These are phyloP conservation scores for Sebastes jordani DNA, from an alignment of 2,797 vertebrate species.

Conservation along the genomic window DNA sequence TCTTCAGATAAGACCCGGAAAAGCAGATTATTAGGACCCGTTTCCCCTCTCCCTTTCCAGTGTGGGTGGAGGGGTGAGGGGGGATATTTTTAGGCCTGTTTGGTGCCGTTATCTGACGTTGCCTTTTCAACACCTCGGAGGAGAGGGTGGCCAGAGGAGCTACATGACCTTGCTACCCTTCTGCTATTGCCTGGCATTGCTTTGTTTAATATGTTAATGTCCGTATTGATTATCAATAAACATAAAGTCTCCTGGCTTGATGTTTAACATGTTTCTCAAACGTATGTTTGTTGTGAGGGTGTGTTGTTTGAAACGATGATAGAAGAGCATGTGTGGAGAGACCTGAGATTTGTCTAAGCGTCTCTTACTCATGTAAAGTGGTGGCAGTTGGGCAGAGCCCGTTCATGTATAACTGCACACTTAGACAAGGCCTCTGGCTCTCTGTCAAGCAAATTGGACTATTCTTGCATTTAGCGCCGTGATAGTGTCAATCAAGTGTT, in stretches of 20 bases:
- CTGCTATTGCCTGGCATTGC: constrained; percentile 42
- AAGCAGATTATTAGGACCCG: constrained; percentile 87
- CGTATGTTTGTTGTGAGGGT: constrained; percentile 16
- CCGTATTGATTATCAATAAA: constrained; percentile 48
- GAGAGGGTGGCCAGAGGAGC: constrained; percentile 74
- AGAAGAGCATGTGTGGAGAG: constrained; percentile 61
- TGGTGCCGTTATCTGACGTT: constrained; percentile 82
- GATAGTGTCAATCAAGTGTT: constrained; percentile 69
- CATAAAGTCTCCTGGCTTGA: background rate
- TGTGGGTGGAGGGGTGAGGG: constrained; percentile 67
- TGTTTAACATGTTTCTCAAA: background rate
- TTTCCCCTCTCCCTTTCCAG: constrained; percentile 73
- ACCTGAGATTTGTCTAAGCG: constrained; percentile 75
- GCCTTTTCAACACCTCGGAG: constrained; percentile 85
- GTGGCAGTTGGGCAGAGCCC: constrained; percentile 62
- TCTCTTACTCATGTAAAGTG: constrained; percentile 81
- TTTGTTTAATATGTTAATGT: constrained; percentile 24
- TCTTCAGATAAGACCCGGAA: constrained; percentile 90
- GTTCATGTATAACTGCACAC: constrained; percentile 57
- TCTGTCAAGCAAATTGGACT: constrained; percentile 80
- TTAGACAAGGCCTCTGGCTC: constrained; percentile 62
- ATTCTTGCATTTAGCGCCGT: constrained; percentile 73
- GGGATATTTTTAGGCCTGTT: constrained; percentile 85
- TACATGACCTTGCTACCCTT: constrained; percentile 82
- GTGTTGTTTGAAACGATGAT: constrained; percentile 8